A percentile compares a stretch with the other conserved stretches of the same genome.
Conservation (phyloP, 2,113 vertebrate species). For the Mystacornis crossleyi region DNA sequence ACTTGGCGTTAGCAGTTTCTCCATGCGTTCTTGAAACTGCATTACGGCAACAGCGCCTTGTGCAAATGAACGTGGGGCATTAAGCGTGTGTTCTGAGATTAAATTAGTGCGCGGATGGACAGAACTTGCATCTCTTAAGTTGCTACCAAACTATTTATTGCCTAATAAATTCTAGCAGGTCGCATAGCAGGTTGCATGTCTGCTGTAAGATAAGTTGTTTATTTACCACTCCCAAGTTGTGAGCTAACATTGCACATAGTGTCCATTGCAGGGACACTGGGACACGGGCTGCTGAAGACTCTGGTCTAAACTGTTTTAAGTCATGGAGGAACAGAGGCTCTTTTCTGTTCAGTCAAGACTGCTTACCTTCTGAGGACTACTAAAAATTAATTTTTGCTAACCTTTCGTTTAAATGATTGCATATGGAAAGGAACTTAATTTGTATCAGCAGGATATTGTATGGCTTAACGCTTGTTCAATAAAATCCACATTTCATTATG, state of each 20-base stretch:
- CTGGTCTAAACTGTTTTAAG: not conserved
- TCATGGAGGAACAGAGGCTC: not conserved
- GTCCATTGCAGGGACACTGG: not conserved
- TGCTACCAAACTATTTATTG: not conserved
- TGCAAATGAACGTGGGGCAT: not conserved
- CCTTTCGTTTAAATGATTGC: not conserved
- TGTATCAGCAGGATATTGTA: not conserved
- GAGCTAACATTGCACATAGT: not conserved
- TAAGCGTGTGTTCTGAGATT: not conserved
- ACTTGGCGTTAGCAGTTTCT: constrained; percentile 29
- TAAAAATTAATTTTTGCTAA: constrained; percentile 6
- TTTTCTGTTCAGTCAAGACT: not conserved
- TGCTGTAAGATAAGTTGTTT: not conserved
- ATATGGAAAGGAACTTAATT: not conserved
- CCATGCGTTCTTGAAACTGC: constrained; percentile 10
- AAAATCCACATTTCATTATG: not conserved
- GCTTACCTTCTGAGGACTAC: not conserved
- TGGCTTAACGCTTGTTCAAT: not conserved
- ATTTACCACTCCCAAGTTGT: not conserved
- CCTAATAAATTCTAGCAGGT: not conserved
- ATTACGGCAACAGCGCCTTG: not conserved
- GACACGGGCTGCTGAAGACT: not conserved
- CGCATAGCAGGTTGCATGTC: not conserved
- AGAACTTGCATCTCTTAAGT: not conserved
- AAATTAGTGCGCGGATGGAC: not conserved